Percentiles rank a stretch among this genome's conserved stretches.
Evolutionary conservation across 2,888 invertebrate species (phyloP).

Genomic region (Linhomoeus sp.): DNA sequence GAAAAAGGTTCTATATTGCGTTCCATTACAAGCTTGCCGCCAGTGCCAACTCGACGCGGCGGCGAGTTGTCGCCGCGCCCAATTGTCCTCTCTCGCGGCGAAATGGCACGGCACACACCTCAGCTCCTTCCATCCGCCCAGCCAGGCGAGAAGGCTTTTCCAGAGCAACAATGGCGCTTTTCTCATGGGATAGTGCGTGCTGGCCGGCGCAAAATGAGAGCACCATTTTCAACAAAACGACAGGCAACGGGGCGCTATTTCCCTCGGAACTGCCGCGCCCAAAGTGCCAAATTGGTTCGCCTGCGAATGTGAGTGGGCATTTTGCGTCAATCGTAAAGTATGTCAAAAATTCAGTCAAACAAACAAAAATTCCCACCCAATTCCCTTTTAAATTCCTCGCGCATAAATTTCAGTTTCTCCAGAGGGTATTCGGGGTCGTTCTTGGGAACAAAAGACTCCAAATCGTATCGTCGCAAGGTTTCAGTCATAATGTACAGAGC

Average conservation of each 20-base stretch:
- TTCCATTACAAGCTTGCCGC: too few species aligned
- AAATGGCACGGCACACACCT: too few species aligned
- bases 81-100: too few species aligned
- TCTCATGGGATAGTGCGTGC: slow-evolving; percentile 94
- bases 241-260: slow-evolving; percentile 57
- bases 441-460: slow-evolving; percentile 25
- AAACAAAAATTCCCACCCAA: slow-evolving; percentile 24
- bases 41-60: too few species aligned
- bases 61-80: too few species aligned
- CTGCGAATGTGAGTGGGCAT: too few species aligned
- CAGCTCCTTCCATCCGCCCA: slow-evolving; percentile 72
- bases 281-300: too few species aligned
- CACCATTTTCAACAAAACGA: slow-evolving; percentile 82
- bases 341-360: too few species aligned
- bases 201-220: slow-evolving; percentile 85
- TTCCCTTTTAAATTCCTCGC: neutral
- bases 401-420: slow-evolving; percentile 34
- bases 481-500: slow-evolving; percentile 87
- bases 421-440: slow-evolving; percentile 38
- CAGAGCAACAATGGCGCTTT: slow-evolving; percentile 81
- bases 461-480: slow-evolving; percentile 46
- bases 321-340: too few species aligned
- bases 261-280: too few species aligned
- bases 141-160: slow-evolving; percentile 66
- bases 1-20: too few species aligned